A percentile compares a stretch with the other conserved stretches of the same genome.
Conservation (phyloP, 2,888 invertebrate species). For the Clivina fossor region DNA sequence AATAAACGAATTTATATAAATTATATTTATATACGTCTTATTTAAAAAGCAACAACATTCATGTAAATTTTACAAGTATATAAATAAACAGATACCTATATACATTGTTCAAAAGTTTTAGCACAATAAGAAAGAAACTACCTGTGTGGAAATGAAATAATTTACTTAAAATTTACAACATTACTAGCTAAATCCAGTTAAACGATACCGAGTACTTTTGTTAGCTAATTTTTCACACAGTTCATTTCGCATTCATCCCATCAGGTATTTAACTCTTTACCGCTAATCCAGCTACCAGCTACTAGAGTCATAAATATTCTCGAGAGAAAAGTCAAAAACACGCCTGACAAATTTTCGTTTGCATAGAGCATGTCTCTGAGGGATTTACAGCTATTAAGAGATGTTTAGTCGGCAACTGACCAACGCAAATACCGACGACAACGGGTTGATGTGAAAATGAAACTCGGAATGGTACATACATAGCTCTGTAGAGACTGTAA, state of each 20-base stretch:
- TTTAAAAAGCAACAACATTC: no score
- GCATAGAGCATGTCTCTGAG: no score
- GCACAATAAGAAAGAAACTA: neutral
- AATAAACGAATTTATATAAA: no score
- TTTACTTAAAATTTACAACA: no score
- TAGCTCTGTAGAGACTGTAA: conserved; percentile 3
- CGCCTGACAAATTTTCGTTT: conserved; percentile 15
- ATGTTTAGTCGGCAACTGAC: conserved; percentile 2
- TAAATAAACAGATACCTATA: no score
- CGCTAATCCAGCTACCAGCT: conserved; percentile 13
- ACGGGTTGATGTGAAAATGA: conserved; percentile 7
- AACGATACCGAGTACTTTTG: no score
- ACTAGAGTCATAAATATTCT: conserved; percentile 18
- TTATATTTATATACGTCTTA: no score
- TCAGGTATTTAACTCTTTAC: conserved; percentile 13
- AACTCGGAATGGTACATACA: no score
- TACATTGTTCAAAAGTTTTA: no score
- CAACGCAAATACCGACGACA: no score
- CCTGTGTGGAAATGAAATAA: neutral
- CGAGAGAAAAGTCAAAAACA: neutral
- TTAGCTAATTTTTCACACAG: conserved; percentile 11
- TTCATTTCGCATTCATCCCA: no score
- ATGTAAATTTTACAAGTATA: no score
- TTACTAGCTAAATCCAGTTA: conserved; percentile 17
- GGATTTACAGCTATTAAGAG: conserved; percentile 16